Percentiles rank a stretch among this genome's conserved stretches.
These are phyloP conservation scores for Lycia hirtaria DNA, from an alignment of 2,888 invertebrate genomes.

Conservation along the genomic window DNA sequence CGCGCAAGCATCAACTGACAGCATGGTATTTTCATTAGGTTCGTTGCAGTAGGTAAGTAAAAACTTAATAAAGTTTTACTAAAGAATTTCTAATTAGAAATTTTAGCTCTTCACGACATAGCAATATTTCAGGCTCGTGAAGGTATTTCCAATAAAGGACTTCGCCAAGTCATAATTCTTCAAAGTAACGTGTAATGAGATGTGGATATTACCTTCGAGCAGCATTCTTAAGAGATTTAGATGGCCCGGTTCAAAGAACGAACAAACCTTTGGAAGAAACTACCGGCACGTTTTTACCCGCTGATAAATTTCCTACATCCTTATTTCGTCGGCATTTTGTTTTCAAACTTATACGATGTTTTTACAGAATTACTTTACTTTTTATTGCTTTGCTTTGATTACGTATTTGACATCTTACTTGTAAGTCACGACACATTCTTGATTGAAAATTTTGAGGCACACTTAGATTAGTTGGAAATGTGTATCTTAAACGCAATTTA, in stretches of 20 bases:
- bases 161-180: constrained; percentile 86
- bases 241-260: constrained; percentile 56
- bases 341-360: neutral
- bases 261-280: too few relatives aligned
- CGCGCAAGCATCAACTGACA: constrained; percentile 62
- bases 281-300: constrained; percentile 37
- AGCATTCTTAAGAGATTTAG: constrained; percentile 79
- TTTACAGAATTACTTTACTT: neutral
- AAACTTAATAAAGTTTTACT: constrained; percentile 84
- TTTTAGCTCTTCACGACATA: constrained; percentile 84
- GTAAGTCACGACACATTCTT: neutral
- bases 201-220: constrained; percentile 73
- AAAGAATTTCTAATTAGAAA: constrained; percentile 85
- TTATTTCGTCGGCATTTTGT: constrained; percentile 3
- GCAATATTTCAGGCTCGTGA: constrained; percentile 84
- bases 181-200: constrained; percentile 85
- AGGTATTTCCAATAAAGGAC: constrained; percentile 86
- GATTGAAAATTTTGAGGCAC: too few relatives aligned
- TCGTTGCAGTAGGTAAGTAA: constrained; percentile 74
- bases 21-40: constrained; percentile 80
- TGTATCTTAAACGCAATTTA: too few relatives aligned
- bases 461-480: too few relatives aligned
- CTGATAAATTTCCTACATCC: constrained; percentile 29
- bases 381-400: neutral
- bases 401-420: neutral